Evolutionary conservation across 23 tunicate species (phyloP), one percentile per base, ranked within the genome.

Genomic region (Clavelina lepadiformis): DNA sequence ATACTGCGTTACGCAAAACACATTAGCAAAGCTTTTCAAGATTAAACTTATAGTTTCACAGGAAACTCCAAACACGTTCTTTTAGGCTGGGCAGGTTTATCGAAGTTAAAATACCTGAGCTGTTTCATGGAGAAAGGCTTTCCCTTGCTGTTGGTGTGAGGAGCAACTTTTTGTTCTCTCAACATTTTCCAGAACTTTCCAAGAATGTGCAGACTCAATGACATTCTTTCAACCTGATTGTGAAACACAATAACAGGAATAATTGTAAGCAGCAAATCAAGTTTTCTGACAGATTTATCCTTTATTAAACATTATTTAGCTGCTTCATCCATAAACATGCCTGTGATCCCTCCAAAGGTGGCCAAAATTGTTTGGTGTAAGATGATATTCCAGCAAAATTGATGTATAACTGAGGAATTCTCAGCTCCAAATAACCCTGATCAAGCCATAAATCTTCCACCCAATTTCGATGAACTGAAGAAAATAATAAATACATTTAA

Each of bases 51-150:
- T 54, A 54, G 6, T 54, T 19, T 54, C 6, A 15, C 22, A 15
- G 22, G 6, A 6, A 15, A 25, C 21, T 54, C 8, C 8, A 15
- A 15, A 54, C 18, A n/a, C n/a, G n/a, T n/a, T n/a, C n/a, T n/a
- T n/a, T n/a, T n/a, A n/a, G n/a, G n/a, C n/a, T n/a, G n/a, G n/a
- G n/a, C n/a, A n/a, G n/a, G n/a, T n/a, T n/a, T n/a, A n/a, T n/a
- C n/a, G n/a, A n/a, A n/a, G n/a, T n/a, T n/a, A n/a, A n/a, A n/a
- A 27, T 3, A 83, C 95, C 86, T 77, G 23, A 78, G 50, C 33
- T 86, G 95, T 27, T 77, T 28, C 85, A 78, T 86, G 5, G 83
- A 68, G 54, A 86, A 72, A 1, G 34, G 13, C 3, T 46, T 53
- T 41, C 85, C 95, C 8, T 47, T 73, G 38, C 71, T 60, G 34